phyloP scores from a whole-genome alignment of 2,888 invertebrate genomes.

The Drosophila atripex region DNA sequence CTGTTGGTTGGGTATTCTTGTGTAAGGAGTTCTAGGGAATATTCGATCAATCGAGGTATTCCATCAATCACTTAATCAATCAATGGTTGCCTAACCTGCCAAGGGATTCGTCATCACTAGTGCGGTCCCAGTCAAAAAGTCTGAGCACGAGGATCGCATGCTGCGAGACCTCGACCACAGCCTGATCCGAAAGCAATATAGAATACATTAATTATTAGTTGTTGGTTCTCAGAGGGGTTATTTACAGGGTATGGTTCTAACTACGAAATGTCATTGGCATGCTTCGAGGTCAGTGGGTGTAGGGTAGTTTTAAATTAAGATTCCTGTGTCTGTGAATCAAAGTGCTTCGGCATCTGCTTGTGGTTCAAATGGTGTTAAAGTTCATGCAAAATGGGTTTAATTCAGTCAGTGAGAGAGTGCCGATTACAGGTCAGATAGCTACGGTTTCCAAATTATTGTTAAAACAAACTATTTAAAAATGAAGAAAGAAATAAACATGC shows the following conservation, averaged over 20 bases:
- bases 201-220: constrained; percentile 28
- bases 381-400: constrained; percentile 10
- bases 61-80: constrained; percentile 28
- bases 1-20: constrained; percentile 2
- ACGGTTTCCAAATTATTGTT: background rate
- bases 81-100: constrained; percentile 89
- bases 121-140: constrained; percentile 96
- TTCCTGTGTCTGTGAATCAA: constrained; percentile 21
- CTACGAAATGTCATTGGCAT: constrained; percentile 29
- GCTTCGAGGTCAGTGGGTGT: constrained; percentile 20
- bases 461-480: background rate
- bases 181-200: constrained; percentile 82
- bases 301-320: constrained; percentile 1
- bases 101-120: constrained; percentile 95
- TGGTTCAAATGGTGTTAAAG: constrained; percentile 26
- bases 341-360: constrained; percentile 32
- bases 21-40: background rate
- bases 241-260: constrained; percentile 29
- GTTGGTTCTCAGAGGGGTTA: constrained; percentile 29
- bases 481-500: background rate
- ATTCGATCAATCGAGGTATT: constrained; percentile 19
- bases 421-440: background rate
- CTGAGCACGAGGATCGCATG: constrained; percentile 86
- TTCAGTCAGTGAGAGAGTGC: background rate
- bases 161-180: constrained; percentile 86